Evolutionary conservation across 2,113 vertebrate genomes (phyloP), one percentile per base, ranked within the genome.

Genomic region (Chaenogobius annularis): DNA sequence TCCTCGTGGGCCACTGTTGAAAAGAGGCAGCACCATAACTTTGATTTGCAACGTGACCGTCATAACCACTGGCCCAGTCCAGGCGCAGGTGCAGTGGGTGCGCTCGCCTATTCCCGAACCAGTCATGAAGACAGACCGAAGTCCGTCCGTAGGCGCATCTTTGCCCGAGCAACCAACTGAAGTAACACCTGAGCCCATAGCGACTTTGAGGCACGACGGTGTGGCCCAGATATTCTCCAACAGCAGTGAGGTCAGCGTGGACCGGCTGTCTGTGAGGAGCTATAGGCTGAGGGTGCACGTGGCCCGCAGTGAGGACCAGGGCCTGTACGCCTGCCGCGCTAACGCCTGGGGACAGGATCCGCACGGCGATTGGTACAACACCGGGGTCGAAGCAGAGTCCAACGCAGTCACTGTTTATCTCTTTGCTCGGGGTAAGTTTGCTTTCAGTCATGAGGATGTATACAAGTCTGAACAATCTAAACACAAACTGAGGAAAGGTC

Each of bases 271-370:
- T 0, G 82, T 91, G 0, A 63, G 70, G 59, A 91, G 83, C 86
- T 94, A 94, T 91, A 93, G 95, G 55, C 89, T 97, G 63, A 92
- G 95, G 26, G 85, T 97, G 15, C 94, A 96, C 61, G 12, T 80
- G 0, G 88, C 95, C 4, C 78, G 83, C 0, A 72, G 84, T 0
- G 88, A 94, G 19, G 95, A 97, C 1, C 93, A 96, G 84, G 96
- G 96, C 7, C 56, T 90, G 63, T 97, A 96, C 63, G 87, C 86
- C 23, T 97, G 96, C 7, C 81, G 90, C 0, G 94, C 91, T 0
- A 92, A 94, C 0, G 94, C 93, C 47, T 96, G 95, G 95, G 86
- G 93, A 20, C 94, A 92, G 85, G 94, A 94, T 31, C 92, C 93
- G 0, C 94, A 94, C 63, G 90, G 90, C 69, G 93, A 86, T 68